A percentile compares a stretch with the other conserved stretches of the same genome.
Conservation (phyloP, 2,113 vertebrate genomes). For the Gavia stellata region DNA sequence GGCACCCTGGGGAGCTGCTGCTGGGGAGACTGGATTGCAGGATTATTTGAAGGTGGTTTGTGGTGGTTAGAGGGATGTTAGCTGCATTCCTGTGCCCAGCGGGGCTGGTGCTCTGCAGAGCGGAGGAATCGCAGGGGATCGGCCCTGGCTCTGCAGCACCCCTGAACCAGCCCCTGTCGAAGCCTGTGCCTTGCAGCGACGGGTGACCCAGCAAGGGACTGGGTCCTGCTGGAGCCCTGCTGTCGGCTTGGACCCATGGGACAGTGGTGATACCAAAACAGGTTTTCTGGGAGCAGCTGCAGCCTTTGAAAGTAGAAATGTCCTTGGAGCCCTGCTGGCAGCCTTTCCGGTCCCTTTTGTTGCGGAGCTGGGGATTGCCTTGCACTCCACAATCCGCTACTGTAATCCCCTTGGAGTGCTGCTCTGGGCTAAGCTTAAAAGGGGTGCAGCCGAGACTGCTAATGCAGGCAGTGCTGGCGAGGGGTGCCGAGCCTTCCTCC, state of each 20-base stretch:
- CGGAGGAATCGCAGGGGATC: neutral
- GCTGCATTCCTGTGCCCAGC: neutral
- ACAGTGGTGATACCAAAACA: neutral
- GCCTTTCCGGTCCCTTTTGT: slow-evolving; percentile 40
- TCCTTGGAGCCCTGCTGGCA: neutral
- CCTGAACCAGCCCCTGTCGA: neutral
- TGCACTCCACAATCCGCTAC: slow-evolving; percentile 33
- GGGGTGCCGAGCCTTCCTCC: neutral
- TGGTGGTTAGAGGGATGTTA: neutral
- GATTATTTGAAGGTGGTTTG: neutral
- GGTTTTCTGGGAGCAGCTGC: neutral
- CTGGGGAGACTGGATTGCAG: neutral
- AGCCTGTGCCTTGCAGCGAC: neutral
- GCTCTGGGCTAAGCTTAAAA: neutral
- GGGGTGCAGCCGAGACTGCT: slow-evolving; percentile 22
- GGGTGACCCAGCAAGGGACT: neutral
- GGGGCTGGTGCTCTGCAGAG: neutral
- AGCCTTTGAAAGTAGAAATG: slow-evolving; percentile 17
- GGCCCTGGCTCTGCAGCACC: neutral
- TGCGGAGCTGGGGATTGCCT: slow-evolving; percentile 6
- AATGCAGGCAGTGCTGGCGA: neutral
- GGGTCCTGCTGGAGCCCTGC: neutral
- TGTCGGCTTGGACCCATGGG: neutral
- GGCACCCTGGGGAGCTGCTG: neutral
- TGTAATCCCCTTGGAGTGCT: slow-evolving; percentile 30